Evolutionary conservation across 2,888 invertebrate genomes (phyloP).

Genomic region (Panopea generosa): DNA sequence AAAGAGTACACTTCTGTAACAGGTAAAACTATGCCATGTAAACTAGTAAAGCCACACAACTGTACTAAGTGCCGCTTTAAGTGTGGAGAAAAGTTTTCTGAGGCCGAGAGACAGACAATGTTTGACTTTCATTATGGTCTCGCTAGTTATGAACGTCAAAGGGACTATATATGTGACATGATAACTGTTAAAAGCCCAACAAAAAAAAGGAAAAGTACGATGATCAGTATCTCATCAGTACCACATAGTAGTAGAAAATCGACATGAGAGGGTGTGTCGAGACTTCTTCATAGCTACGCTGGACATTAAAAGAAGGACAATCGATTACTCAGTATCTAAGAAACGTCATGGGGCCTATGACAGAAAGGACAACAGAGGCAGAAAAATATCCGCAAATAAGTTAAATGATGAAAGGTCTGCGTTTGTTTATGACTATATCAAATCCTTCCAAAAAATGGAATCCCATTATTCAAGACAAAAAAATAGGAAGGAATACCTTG

Average conservation of each 20-base stretch:
- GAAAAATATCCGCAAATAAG: slow-evolving; percentile 16
- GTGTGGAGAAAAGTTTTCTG: slow-evolving; percentile 11
- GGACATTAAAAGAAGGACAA: too few species aligned
- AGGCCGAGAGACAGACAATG: slow-evolving; percentile 8
- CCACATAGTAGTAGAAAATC: not conserved
- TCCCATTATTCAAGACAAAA: slow-evolving; percentile 18
- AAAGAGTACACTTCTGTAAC: not conserved
- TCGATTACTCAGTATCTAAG: too few species aligned
- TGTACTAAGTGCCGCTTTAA: slow-evolving; percentile 21
- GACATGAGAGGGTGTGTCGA: slow-evolving; percentile 11
- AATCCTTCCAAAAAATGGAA: slow-evolving; percentile 16
- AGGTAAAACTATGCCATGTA: slow-evolving; percentile 4
- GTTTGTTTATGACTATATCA: slow-evolving; percentile 8
- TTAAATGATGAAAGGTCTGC: not conserved
- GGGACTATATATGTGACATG: slow-evolving; percentile 20
- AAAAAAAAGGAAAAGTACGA: slow-evolving; percentile 10
- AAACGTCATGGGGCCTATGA: too few species aligned
- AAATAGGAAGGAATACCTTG: slow-evolving; percentile 7
- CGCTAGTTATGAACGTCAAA: slow-evolving; percentile 7
- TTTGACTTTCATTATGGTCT: slow-evolving; percentile 8
- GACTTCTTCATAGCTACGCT: slow-evolving; percentile 13
- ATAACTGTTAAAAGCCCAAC: not conserved
- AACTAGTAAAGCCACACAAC: slow-evolving; percentile 4
- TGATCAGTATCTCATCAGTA: too few species aligned
- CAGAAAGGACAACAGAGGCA: too few species aligned